Base-by-base conservation (phyloP, 2,113 vertebrate genomes). In the Amia ocellicauda region DNA sequence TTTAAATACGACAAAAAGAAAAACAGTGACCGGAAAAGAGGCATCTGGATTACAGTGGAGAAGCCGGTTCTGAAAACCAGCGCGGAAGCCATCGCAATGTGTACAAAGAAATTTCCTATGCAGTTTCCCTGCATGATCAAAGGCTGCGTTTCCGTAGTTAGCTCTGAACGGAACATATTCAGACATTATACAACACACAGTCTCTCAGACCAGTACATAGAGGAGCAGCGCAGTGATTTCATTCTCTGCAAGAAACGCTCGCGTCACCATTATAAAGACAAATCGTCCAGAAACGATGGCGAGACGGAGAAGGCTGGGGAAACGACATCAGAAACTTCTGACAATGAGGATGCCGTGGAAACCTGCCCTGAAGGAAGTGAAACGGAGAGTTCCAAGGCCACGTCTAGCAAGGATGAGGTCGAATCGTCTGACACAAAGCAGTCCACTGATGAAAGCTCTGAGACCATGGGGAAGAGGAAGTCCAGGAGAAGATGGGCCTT, bases 71-170 rank as follows among this genome's bases (percentile, higher is more conserved):
- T 99, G 74, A 98, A 99, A 81, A 75, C 91, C 27, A 93, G 91
- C 68, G 88, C 88, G 0, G 93, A 94, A 49, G 96, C 96, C 7
- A 82, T 93, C 1, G 89, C 91, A 0, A 89, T 98, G 71, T 99
- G 96, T 76, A 95, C 90, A 0, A 94, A 92, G 70, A 88, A 77
- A 29, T 91, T 89, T 75, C 84, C 90, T 26, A 84, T 93, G 14
- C 96, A 97, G 19, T 99, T 97, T 70, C 94, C 96, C 0, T 99
- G 96, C 69, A 98, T 98, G 96, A 93, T 99, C 69, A 93, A 95
- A 71, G 94, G 94, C 2, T 99, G 96, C n/a, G 91, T 93, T 0
- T 95, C 92, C 0, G 92, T 99, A 36, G 91, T 94, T 70, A 93
- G 90, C 40, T 96, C 92, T 0, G 96, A 99, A 74, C 89, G 88